Conservation (phyloP, 2,113 vertebrate genomes). For the Hylia prasina region DNA sequence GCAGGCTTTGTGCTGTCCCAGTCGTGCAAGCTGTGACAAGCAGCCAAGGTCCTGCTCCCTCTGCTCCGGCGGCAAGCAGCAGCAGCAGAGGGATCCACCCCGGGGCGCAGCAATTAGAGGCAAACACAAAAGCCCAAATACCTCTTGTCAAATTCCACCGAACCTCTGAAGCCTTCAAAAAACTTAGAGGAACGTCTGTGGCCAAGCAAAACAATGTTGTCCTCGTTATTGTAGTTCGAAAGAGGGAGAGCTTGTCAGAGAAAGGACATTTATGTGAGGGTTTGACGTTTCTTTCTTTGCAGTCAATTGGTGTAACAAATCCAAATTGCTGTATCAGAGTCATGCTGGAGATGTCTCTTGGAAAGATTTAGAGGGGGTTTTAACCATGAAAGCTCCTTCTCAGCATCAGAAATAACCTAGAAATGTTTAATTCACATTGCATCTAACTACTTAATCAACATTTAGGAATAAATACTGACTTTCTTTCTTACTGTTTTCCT, state of each 20-base stretch:
- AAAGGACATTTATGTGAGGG: background rate
- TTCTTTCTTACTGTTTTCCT: background rate
- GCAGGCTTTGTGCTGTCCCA: background rate
- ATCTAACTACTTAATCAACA: background rate
- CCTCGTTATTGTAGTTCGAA: background rate
- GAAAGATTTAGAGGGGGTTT: background rate
- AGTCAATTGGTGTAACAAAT: background rate
- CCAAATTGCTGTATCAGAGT: background rate
- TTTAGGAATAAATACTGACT: background rate
- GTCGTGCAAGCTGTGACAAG: background rate
- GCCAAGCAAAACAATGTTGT: background rate
- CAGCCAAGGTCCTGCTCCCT: background rate
- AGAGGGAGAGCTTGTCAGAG: background rate
- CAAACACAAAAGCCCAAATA: constrained; percentile 12
- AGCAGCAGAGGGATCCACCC: background rate
- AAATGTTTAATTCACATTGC: background rate
- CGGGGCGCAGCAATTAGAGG: background rate
- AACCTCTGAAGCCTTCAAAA: background rate
- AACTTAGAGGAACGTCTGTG: background rate
- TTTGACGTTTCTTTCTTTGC: background rate
- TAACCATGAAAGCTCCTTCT: background rate
- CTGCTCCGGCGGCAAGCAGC: background rate
- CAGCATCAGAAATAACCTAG: background rate
- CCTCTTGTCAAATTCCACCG: constrained; percentile 29
- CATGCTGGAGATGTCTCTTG: background rate